Evolutionary conservation across 2,888 invertebrate genomes (phyloP).

Genomic region (Drosophila glabriapex): DNA sequence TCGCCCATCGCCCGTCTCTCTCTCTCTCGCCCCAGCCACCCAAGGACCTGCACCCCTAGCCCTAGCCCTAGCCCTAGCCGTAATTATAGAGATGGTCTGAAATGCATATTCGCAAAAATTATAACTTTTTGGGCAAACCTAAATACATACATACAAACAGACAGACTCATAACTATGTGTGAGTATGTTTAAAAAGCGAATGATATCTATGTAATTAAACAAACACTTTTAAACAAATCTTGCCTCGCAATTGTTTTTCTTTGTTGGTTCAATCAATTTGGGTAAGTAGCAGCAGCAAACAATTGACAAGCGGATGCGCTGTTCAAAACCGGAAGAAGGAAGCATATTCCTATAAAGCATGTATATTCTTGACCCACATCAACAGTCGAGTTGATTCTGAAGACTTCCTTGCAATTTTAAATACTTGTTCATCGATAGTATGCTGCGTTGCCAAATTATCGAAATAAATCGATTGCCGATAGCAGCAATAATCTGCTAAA

Average conservation of each 20-base stretch:
- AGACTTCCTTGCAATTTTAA: background rate
- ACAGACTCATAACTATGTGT: conserved; percentile 30
- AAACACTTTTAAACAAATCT: conserved; percentile 59
- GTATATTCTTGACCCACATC: background rate
- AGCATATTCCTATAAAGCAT: background rate
- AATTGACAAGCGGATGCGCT: background rate
- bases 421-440: background rate
- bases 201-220: conserved; percentile 63
- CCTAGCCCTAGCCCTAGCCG: conserved; percentile 40
- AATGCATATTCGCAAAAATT: conserved; percentile 39
- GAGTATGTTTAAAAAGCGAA: conserved; percentile 58
- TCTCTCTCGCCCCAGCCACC: background rate
- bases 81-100: conserved; percentile 63
- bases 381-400: background rate
- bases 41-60: background rate
- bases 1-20: background rate
- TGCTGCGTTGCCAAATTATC: background rate
- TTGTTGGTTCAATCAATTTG: background rate
- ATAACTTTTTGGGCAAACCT: conserved; percentile 25
- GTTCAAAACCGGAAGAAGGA: background rate
- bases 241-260: background rate
- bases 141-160: conserved; percentile 17
- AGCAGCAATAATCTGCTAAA: too few relatives aligned
- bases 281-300: conserved; percentile 7
- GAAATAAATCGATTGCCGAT: background rate